A percentile compares a stretch with the other conserved stretches of the same genome.
phyloP scores from a whole-genome alignment of 1,140 invertebrate species.

The Drosophila arawakana region DNA sequence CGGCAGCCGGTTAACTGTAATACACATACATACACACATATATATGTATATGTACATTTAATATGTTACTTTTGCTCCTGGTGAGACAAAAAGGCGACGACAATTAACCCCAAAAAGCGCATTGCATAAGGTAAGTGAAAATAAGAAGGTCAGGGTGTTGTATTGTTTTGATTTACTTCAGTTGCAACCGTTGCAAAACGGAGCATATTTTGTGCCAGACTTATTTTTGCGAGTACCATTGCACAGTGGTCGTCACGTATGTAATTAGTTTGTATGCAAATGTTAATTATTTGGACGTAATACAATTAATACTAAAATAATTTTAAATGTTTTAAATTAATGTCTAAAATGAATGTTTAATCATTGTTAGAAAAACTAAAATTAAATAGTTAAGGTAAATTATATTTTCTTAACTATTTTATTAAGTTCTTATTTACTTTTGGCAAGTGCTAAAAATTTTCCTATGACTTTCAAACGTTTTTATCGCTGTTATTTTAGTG shows the following conservation, averaged over 20 bases:
- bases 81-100: slow-evolving; percentile 31
- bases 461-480: slow-evolving; percentile 2
- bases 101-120: slow-evolving; percentile 1
- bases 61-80: slow-evolving; percentile 37
- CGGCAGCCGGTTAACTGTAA: slow-evolving; percentile 41
- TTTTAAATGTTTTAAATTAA: no score
- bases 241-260: no score
- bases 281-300: no score
- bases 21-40: background rate
- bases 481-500: slow-evolving; percentile 50
- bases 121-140: slow-evolving; percentile 38
- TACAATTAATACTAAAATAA: no score
- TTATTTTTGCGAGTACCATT: no score
- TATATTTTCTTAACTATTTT: background rate
- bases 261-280: no score
- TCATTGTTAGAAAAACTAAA: background rate
- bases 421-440: background rate
- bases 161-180: background rate
- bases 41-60: background rate
- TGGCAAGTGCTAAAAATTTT: background rate
- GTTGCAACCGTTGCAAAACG: background rate
- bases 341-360: no score
- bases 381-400: background rate
- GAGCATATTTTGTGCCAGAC: no score
- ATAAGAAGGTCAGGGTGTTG: background rate